A percentile compares a stretch with the other conserved stretches of the same genome.
phyloP scores from a whole-genome alignment of 1,140 invertebrate species.

The Neocloeon triangulifer region DNA sequence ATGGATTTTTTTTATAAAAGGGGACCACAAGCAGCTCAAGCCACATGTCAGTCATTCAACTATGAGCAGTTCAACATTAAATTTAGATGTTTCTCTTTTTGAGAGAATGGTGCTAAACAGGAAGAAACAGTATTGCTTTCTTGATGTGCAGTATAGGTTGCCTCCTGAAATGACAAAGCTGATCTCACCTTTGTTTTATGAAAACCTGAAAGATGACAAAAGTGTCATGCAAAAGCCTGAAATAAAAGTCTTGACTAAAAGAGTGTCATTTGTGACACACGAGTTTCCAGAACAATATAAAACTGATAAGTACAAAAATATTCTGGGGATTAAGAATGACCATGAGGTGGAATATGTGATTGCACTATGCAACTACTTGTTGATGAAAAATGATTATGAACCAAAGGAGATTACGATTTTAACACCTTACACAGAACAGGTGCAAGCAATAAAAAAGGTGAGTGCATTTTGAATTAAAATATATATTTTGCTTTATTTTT shows the following conservation, averaged over 20 bases:
- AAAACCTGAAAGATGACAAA: conserved; percentile 24
- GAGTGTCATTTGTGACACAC: conserved; percentile 19
- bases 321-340: too few relatives aligned
- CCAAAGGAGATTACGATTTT: conserved; percentile 2
- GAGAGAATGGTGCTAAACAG: conserved; percentile 38
- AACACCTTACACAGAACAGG: not conserved
- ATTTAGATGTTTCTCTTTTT: conserved; percentile 47
- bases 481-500: not conserved
- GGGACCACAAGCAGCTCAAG: conserved; percentile 53
- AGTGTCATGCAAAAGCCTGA: too few relatives aligned
- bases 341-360: too few relatives aligned
- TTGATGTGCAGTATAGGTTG: conserved; percentile 41
- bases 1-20: too few relatives aligned
- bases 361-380: not conserved
- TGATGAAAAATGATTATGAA: not conserved
- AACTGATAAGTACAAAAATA: too few relatives aligned
- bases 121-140: conserved; percentile 22
- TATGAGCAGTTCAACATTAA: conserved; percentile 32
- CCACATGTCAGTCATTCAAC: conserved; percentile 32
- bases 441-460: conserved; percentile 1
- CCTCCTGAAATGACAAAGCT: conserved; percentile 33
- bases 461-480: conserved; percentile 17
- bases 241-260: too few relatives aligned
- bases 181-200: conserved; percentile 34
- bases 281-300: too few relatives aligned